Conservation (phyloP, 2,113 vertebrate genomes). For the Seriola quinqueradiata region DNA sequence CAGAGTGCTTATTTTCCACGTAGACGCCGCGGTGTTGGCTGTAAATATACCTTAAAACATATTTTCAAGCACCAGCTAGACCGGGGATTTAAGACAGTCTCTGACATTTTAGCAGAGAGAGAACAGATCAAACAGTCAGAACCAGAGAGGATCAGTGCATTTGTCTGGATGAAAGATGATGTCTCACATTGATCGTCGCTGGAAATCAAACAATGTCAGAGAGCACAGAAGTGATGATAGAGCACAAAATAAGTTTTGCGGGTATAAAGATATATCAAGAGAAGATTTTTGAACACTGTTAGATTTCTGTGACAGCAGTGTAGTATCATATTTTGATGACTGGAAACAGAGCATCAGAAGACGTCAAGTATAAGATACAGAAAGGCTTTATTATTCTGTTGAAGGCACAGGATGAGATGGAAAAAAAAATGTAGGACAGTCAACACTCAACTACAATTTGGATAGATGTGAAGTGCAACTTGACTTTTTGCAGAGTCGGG, state of each 20-base stretch:
- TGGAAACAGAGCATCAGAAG: background rate
- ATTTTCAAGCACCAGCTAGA: background rate
- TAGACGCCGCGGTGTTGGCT: background rate
- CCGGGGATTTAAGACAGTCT: slow-evolving; percentile 25
- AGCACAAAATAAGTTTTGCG: slow-evolving; percentile 1
- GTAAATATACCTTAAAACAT: slow-evolving; percentile 28
- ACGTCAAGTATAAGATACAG: background rate
- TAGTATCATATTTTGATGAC: slow-evolving; percentile 9
- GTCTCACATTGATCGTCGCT: slow-evolving; percentile 28
- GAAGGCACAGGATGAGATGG: slow-evolving; percentile 8
- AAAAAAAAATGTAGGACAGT: slow-evolving; percentile 13
- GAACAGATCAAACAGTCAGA: slow-evolving; percentile 43
- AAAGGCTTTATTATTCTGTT: background rate
- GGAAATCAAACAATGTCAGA: slow-evolving; percentile 45
- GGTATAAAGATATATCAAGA: slow-evolving; percentile 24
- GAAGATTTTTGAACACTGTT: background rate
- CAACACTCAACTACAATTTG: slow-evolving; percentile 11
- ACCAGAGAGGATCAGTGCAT: slow-evolving; percentile 29
- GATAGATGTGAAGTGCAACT: slow-evolving; percentile 42
- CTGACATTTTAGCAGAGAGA: slow-evolving; percentile 34
- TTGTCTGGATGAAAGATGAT: slow-evolving; percentile 40
- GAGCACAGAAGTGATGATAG: slow-evolving; percentile 24
- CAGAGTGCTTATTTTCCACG: slow-evolving; percentile 19
- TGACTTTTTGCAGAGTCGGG: slow-evolving; percentile 51
- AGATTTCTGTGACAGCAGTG: slow-evolving; percentile 5